Evolutionary conservation across 2,797 vertebrate genomes (phyloP).

Genomic region (Pteropus rufus): DNA sequence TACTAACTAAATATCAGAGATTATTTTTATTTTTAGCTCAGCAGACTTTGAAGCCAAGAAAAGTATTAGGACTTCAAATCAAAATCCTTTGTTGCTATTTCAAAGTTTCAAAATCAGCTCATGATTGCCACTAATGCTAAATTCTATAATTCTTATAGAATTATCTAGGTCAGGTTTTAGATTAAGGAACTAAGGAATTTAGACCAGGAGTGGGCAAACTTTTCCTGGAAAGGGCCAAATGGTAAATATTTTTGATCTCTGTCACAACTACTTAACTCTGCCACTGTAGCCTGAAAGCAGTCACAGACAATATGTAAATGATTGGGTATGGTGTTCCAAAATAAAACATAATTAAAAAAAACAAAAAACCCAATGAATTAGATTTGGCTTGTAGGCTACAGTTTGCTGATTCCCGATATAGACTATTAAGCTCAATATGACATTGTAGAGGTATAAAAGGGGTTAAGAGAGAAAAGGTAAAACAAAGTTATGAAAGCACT

Average conservation of each 20-base stretch:
- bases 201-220: not conserved
- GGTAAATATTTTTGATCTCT: not conserved
- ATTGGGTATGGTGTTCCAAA: not conserved
- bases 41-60: constrained; percentile 19
- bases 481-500: not conserved
- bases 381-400: not conserved
- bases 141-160: not conserved
- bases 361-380: not conserved
- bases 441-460: not conserved
- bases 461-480: not conserved
- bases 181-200: not conserved
- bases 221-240: not conserved
- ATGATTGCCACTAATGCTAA: not conserved
- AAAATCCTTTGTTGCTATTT: constrained; percentile 12
- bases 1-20: constrained; percentile 40
- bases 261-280: not conserved
- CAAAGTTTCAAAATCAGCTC: constrained; percentile 34
- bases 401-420: not conserved
- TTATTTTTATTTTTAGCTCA: constrained; percentile 58
- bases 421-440: not conserved
- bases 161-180: not conserved
- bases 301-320: not conserved
- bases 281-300: not conserved
- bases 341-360: not conserved
- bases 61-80: constrained; percentile 19